These are phyloP conservation scores for Ptiloglossa arizonensis DNA, from an alignment of 1,140 invertebrate species.

Conservation along the genomic window DNA sequence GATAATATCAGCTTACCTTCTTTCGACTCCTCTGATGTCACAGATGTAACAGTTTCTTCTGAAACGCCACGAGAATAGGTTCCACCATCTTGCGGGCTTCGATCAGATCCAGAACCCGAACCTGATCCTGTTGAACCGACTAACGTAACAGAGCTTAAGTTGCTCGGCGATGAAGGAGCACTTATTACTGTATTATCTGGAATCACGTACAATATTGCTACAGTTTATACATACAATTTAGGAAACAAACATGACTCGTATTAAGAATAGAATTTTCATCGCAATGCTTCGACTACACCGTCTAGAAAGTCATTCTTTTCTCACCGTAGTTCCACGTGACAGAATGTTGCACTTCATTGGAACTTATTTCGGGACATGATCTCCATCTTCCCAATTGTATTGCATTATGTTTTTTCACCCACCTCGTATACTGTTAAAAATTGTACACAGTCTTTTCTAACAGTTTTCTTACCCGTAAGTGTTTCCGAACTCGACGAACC, in stretches of 20 bases:
- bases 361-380: too few relatives aligned
- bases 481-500: conserved; percentile 89
- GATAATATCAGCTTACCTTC: conserved; percentile 43
- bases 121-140: conserved; percentile 84
- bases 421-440: too few relatives aligned
- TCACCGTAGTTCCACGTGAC: too few relatives aligned
- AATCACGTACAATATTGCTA: not conserved
- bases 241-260: too few relatives aligned
- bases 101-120: conserved; percentile 80
- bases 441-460: not conserved
- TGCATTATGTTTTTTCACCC: too few relatives aligned
- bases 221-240: conserved; percentile 27
- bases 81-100: conserved; percentile 73
- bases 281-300: too few relatives aligned
- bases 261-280: too few relatives aligned
- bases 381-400: too few relatives aligned
- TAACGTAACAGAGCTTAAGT: conserved; percentile 87
- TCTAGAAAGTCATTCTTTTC: too few relatives aligned
- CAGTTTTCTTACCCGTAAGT: conserved; percentile 84
- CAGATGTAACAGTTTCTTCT: conserved; percentile 72
- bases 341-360: too few relatives aligned
- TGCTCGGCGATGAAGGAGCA: conserved; percentile 87
- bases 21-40: conserved; percentile 49
- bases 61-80: conserved; percentile 69
- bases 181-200: conserved; percentile 80